These are phyloP conservation scores for Neodiprion lecontei DNA, from an alignment of 1,140 invertebrate species.

Conservation along the genomic window DNA sequence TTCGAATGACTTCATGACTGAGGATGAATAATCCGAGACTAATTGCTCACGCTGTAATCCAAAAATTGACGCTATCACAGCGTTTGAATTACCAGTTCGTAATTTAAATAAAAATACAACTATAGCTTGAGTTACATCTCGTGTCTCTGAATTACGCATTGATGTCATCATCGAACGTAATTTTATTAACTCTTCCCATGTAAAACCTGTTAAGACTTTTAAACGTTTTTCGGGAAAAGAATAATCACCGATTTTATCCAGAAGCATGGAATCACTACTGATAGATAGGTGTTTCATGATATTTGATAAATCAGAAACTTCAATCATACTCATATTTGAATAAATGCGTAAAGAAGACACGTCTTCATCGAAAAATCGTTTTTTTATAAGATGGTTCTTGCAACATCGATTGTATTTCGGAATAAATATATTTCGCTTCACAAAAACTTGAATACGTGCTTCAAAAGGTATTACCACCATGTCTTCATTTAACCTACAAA, in stretches of 20 bases:
- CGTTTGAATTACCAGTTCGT: conserved; percentile 40
- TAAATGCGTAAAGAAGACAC: conserved; percentile 10
- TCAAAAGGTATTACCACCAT: conserved; percentile 5
- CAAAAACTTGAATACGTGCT: conserved; percentile 17
- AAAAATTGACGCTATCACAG: conserved; percentile 30
- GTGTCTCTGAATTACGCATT: conserved; percentile 11
- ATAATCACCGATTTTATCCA: conserved; percentile 6
- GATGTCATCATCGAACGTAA: conserved; percentile 13
- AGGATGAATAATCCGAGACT: conserved; percentile 32
- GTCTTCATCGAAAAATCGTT: conserved; percentile 23
- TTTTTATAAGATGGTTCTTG: conserved; percentile 23
- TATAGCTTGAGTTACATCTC: conserved; percentile 26
- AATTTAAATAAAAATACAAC: conserved; percentile 43
- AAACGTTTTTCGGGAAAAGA: conserved; percentile 9
- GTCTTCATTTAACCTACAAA: background rate
- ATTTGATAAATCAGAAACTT: background rate
- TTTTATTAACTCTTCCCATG: conserved; percentile 10
- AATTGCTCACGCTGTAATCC: conserved; percentile 34
- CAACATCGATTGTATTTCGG: conserved; percentile 25
- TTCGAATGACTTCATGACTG: conserved; percentile 26
- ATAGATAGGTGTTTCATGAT: conserved; percentile 11
- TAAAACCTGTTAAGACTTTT: conserved; percentile 14
- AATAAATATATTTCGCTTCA: conserved; percentile 19
- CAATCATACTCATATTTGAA: background rate
- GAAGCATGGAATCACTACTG: conserved; percentile 10